Evolutionary conservation across 1,140 invertebrate genomes (phyloP).

Genomic region (Calliphora vicina): DNA sequence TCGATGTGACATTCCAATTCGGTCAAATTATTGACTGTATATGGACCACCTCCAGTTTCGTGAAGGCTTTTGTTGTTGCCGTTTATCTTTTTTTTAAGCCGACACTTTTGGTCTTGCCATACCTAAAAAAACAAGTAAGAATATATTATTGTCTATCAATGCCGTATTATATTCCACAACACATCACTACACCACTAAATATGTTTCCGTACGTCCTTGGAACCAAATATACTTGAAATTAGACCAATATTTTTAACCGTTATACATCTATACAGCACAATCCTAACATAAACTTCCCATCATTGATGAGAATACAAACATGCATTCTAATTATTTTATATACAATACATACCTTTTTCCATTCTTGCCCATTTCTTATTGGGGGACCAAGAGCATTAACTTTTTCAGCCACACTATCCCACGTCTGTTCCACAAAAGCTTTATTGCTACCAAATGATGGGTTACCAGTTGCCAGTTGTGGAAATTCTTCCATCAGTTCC

Average conservation of each 20-base stretch:
- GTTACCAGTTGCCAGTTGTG: not conserved
- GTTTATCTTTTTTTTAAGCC: not conserved
- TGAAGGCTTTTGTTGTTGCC: not conserved
- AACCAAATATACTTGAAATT: too few relatives aligned
- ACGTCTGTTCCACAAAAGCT: not conserved
- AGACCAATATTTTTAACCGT: too few relatives aligned
- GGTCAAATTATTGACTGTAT: not conserved
- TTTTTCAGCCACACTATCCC: not conserved
- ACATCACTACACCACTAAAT: not conserved
- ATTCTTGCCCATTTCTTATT: not conserved
- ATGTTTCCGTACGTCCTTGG: too few relatives aligned
- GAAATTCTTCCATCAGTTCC: not conserved
- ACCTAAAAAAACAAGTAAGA: not conserved
- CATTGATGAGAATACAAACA: too few relatives aligned
- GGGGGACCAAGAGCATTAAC: not conserved
- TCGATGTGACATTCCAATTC: not conserved
- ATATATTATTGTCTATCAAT: too few relatives aligned
- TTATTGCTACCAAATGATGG: not conserved
- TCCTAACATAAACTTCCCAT: too few relatives aligned
- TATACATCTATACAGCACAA: not conserved
- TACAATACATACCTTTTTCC: not conserved
- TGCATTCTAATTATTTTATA: not conserved
- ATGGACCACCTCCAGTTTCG: not conserved
- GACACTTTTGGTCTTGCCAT: not conserved
- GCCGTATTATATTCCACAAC: not conserved